phyloP scores from a whole-genome alignment of 2,888 invertebrate genomes.

The Ormyrus nitidulus region DNA sequence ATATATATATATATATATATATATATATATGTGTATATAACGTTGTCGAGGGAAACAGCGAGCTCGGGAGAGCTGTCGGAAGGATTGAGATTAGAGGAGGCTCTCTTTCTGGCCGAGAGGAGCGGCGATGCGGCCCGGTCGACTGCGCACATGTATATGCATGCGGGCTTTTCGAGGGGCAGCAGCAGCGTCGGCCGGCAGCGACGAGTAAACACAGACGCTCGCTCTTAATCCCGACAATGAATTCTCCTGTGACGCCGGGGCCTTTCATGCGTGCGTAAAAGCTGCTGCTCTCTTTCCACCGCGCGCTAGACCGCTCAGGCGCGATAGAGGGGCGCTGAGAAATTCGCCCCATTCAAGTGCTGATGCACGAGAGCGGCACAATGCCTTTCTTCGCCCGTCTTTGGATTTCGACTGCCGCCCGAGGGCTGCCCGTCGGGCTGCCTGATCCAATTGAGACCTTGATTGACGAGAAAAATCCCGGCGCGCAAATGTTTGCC shows the following conservation, averaged over 20 bases:
- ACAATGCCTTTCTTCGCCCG: constrained; percentile 13
- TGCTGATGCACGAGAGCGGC: constrained; percentile 35
- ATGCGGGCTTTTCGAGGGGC: neutral
- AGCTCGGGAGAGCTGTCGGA: neutral
- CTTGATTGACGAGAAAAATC: no score
- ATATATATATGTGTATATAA: no score
- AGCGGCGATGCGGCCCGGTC: constrained; percentile 8
- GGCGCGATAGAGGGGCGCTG: neutral
- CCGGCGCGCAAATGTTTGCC: no score
- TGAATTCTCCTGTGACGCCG: constrained; percentile 36
- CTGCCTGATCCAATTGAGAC: no score
- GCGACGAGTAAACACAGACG: constrained; percentile 38
- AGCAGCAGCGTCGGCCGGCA: neutral
- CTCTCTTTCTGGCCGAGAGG: constrained; percentile 8
- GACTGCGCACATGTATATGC: neutral
- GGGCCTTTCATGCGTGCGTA: constrained; percentile 31
- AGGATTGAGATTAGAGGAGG: constrained; percentile 36
- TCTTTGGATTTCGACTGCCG: constrained; percentile 26
- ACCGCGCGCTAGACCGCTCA: neutral
- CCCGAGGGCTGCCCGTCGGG: neutral
- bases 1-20: no score
- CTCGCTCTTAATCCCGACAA: constrained; percentile 45
- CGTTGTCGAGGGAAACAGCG: no score
- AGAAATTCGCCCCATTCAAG: constrained; percentile 52
- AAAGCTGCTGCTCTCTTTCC: constrained; percentile 27